Evolutionary conservation across 35 echinoderm and acorn worm species (phyloP), one percentile per base, ranked within the genome.

Genomic region (Eucidaris tribuloides): DNA sequence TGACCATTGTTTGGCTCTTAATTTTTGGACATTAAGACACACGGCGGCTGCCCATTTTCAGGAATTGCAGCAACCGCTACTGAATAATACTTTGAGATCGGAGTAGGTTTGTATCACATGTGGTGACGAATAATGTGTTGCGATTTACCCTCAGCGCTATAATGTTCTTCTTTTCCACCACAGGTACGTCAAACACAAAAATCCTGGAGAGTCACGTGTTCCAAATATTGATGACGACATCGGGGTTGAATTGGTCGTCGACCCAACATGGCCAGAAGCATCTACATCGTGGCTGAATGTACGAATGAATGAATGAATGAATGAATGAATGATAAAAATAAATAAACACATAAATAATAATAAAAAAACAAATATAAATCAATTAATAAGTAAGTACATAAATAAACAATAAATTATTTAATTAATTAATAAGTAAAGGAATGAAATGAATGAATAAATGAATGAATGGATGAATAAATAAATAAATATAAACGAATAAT

Each of bases 181-280:
- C n/a, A 74, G 68, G n/a, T 74, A 74, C 37, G 68, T 41, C 2
- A 38, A 74, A 32, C 68, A 74, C 68, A 74, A 74, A 22, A 74
- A 74, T 40, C 68, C 38, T 3, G 29, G 35, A 2, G 34, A 41
- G 14, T 42, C 37, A 7, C 38, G 44, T n/a, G 24, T 41, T 14
- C 68, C 68, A 22, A 42, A 17, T 7, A 3, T 74, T 2, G 11
- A 74, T 44, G 68, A 74, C 25, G 68, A 74, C 68, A 74, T 74
- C 44, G 68, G 68, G 25, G 34, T 74, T 2, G 68, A 74, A 22
- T 20, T 44, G 24, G 36, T 22, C 9, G 11, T 20, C 11, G 38
- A 74, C 44, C 28, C 7, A 7, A 7, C 68, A 3, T 74, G 68
- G 68, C 68, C 68, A 1, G 37, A 42, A 25, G 68, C 68, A 27